A percentile compares a stretch with the other conserved stretches of the same genome.
Evolutionary conservation across 2,113 vertebrate species (phyloP).

Genomic region (Notarius lentiginosus): DNA sequence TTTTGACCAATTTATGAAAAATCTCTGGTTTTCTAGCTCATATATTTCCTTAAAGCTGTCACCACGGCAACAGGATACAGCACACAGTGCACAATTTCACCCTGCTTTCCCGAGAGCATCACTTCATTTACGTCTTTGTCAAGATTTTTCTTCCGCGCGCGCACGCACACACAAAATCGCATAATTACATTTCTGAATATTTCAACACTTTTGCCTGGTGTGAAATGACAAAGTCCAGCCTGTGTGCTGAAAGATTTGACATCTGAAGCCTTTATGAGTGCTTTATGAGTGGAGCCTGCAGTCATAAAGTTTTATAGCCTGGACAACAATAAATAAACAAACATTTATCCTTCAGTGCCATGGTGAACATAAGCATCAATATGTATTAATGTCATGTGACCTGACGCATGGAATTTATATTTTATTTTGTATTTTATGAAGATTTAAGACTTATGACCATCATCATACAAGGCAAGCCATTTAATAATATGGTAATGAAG

Average conservation of each 20-base stretch:
- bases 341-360: neutral
- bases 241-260: neutral
- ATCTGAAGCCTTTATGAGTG: neutral
- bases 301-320: neutral
- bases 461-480: neutral
- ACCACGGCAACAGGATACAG: neutral
- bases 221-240: slow-evolving; percentile 3
- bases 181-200: neutral
- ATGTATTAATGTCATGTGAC: neutral
- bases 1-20: neutral
- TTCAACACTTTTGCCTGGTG: neutral
- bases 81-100: neutral
- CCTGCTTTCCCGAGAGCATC: neutral
- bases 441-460: neutral
- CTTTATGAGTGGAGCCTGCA: neutral
- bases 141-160: neutral
- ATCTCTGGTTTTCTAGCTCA: neutral
- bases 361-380: neutral
- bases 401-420: neutral
- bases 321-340: neutral
- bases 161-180: neutral
- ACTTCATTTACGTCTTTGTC: neutral
- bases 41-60: neutral
- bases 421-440: neutral
- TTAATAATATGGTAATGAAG: neutral